phyloP scores from a whole-genome alignment of 2,797 vertebrate genomes.

The Gallirallus australis region DNA sequence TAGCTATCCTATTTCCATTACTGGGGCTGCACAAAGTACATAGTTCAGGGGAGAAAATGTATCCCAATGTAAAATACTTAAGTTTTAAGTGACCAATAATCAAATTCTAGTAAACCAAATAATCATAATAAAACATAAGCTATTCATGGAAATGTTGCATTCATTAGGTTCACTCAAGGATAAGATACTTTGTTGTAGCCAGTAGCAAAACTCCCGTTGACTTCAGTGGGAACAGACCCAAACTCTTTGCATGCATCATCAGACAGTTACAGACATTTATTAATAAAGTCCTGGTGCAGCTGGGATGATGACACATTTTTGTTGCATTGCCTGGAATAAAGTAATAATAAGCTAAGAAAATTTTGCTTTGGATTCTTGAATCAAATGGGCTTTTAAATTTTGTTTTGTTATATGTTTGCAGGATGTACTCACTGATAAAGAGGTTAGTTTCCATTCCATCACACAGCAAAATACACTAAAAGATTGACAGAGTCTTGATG shows the following conservation, averaged over 20 bases:
- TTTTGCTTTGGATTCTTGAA: background rate
- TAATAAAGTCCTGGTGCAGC: background rate
- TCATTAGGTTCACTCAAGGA: background rate
- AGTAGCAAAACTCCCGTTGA: constrained; percentile 1
- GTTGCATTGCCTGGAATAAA: constrained; percentile 17
- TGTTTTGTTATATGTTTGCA: background rate
- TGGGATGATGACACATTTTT: constrained; percentile 46
- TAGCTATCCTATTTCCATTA: background rate
- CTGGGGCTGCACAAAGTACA: background rate
- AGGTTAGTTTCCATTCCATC: background rate
- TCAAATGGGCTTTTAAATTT: background rate
- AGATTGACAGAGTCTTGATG: background rate
- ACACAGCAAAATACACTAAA: background rate
- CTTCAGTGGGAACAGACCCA: background rate
- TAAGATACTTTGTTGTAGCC: background rate
- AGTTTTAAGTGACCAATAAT: background rate
- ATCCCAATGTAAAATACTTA: background rate
- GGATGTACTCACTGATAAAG: background rate
- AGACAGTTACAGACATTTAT: background rate
- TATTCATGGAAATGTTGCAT: background rate
- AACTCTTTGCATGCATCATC: background rate
- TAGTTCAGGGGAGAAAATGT: background rate
- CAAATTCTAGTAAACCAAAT: background rate
- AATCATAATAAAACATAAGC: background rate
- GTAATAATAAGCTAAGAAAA: constrained; percentile 14